Conservation (phyloP, 2,113 vertebrate species). For the Larimichthys polyactis region DNA sequence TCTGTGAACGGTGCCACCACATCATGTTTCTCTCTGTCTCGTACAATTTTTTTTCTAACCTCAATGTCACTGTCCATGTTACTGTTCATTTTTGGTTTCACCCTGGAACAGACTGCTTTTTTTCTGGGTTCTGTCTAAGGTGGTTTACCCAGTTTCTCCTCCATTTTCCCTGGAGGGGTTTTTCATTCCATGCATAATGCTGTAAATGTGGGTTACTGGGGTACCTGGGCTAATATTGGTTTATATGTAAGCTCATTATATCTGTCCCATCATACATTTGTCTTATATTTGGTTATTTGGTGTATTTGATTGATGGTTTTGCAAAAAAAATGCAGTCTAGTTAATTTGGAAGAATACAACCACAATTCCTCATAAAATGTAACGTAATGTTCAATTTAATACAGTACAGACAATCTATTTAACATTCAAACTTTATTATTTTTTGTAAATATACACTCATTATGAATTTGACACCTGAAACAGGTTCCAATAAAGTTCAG, state of each 20-base stretch:
- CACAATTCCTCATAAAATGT: too few relatives aligned
- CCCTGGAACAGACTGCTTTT: background rate
- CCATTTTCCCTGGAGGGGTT: too few relatives aligned
- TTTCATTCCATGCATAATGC: background rate
- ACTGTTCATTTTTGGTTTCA: background rate
- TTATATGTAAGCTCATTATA: background rate
- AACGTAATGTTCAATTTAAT: too few relatives aligned
- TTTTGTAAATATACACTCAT: too few relatives aligned
- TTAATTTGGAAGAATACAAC: too few relatives aligned
- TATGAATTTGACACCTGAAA: too few relatives aligned
- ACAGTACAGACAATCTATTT: too few relatives aligned
- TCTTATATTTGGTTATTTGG: background rate
- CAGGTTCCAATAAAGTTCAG: too few relatives aligned
- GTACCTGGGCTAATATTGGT: background rate
- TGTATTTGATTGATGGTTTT: too few relatives aligned
- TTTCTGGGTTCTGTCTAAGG: background rate
- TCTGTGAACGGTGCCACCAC: background rate
- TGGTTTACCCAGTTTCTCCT: background rate
- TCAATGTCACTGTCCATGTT: background rate
- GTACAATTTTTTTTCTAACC: background rate
- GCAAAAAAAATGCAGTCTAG: too few relatives aligned
- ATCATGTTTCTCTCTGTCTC: constrained; percentile 1
- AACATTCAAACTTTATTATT: too few relatives aligned
- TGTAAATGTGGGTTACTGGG: background rate
- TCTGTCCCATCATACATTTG: background rate